Conservation (phyloP, 2,113 vertebrate species). For the Oreochromis tanganicae region DNA sequence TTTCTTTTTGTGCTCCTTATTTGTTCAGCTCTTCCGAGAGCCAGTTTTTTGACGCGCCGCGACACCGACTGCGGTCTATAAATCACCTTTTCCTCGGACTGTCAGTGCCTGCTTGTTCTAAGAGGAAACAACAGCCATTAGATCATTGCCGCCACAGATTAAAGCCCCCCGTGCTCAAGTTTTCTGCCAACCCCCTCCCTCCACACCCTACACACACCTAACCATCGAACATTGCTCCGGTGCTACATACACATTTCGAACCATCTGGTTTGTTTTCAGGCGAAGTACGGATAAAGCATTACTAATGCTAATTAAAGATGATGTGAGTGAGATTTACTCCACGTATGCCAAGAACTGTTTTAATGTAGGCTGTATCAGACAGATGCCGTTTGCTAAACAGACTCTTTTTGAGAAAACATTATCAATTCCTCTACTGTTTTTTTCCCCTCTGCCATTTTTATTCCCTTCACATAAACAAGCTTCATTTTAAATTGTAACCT, state of each 20-base stretch:
- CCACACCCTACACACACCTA: background rate
- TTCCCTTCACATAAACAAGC: background rate
- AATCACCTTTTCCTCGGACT: constrained; percentile 65
- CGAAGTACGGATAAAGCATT: constrained; percentile 51
- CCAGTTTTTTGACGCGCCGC: constrained; percentile 41
- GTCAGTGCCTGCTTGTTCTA: constrained; percentile 59
- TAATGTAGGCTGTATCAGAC: constrained; percentile 21
- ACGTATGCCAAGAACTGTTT: constrained; percentile 31
- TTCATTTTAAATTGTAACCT: background rate
- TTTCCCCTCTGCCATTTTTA: background rate
- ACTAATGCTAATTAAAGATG: constrained; percentile 60
- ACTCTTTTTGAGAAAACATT: constrained; percentile 3
- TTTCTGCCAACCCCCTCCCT: constrained; percentile 23
- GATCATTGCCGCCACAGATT: constrained; percentile 60
- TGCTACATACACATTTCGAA: constrained; percentile 31
- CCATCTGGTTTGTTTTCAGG: constrained; percentile 60
- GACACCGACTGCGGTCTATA: constrained; percentile 62
- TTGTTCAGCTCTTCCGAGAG: constrained; percentile 12
- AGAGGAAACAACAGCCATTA: constrained; percentile 74
- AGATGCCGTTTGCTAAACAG: constrained; percentile 32
- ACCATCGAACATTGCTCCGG: constrained; percentile 8
- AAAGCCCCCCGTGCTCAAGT: constrained; percentile 47
- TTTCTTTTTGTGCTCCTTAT: background rate
- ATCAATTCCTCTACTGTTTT: background rate
- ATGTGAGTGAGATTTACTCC: constrained; percentile 45